A percentile compares a stretch with the other conserved stretches of the same genome.
phyloP scores from a whole-genome alignment of 2,888 invertebrate species.

The Prenolepis imparis region DNA sequence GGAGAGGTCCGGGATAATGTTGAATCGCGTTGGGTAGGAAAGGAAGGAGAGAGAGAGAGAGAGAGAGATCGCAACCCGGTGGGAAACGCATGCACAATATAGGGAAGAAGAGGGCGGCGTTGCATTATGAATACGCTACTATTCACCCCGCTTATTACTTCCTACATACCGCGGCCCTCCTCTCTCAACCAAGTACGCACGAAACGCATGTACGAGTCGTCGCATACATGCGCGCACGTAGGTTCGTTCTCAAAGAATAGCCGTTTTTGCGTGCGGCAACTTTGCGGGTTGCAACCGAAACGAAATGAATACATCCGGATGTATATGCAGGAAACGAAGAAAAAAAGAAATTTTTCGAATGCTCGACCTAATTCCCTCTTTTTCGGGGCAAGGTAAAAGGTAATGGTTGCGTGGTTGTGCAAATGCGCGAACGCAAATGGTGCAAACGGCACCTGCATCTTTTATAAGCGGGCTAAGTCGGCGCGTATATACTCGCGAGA shows the following conservation, averaged over 20 bases:
- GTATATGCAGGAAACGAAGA: background rate
- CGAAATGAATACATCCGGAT: background rate
- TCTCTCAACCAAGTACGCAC: slow-evolving; percentile 51
- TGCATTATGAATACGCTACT: slow-evolving; percentile 82
- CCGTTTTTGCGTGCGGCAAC: slow-evolving; percentile 32
- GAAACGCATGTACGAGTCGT: slow-evolving; percentile 27
- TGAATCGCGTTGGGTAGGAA: slow-evolving; percentile 54
- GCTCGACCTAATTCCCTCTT: slow-evolving; percentile 8
- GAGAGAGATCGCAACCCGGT: slow-evolving; percentile 58
- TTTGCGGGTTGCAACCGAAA: slow-evolving; percentile 12
- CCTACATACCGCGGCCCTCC: slow-evolving; percentile 69
- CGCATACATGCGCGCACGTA: slow-evolving; percentile 12
- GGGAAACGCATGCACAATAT: slow-evolving; percentile 45
- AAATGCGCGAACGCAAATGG: too few species aligned
- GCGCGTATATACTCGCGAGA: background rate
- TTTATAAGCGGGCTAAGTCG: background rate
- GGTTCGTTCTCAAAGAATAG: slow-evolving; percentile 47
- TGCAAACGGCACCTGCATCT: background rate
- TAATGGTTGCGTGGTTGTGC: slow-evolving; percentile 7
- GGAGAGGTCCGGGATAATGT: slow-evolving; percentile 72
- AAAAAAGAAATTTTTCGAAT: slow-evolving; percentile 23
- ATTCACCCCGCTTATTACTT: slow-evolving; percentile 82
- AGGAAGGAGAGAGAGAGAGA: slow-evolving; percentile 48
- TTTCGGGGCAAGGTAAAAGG: background rate
- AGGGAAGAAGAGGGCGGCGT: slow-evolving; percentile 64